Evolutionary conservation across 2,797 vertebrate genomes (phyloP).

Genomic region (Ctenopoma kingsleyae): DNA sequence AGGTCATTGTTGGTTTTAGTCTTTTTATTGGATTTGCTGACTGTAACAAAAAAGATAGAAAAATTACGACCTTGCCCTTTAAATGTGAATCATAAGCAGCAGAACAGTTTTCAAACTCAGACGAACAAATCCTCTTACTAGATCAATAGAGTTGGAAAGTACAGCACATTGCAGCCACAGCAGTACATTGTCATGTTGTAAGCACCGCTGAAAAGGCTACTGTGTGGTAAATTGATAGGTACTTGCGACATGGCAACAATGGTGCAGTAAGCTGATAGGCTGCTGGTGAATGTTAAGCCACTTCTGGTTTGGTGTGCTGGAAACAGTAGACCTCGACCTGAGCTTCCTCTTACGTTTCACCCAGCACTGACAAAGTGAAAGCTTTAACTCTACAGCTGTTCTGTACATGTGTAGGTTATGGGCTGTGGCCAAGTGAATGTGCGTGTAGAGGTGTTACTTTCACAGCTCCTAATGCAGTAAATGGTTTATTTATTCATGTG

Average conservation of each 20-base stretch:
- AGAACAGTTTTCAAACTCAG: background rate
- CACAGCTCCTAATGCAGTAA: background rate
- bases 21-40: background rate
- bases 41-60: background rate
- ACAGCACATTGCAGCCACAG: background rate
- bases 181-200: background rate
- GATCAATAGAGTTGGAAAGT: conserved; percentile 2
- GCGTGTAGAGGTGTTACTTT: conserved; percentile 14
- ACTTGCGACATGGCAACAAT: conserved; percentile 66
- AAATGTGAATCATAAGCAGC: background rate
- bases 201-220: conserved; percentile 21
- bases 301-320: conserved; percentile 58
- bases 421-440: conserved; percentile 19
- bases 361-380: conserved; percentile 51
- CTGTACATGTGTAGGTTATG: conserved; percentile 12
- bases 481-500: conserved; percentile 10
- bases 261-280: conserved; percentile 64
- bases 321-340: conserved; percentile 50
- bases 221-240: conserved; percentile 50
- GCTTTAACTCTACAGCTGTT: conserved; percentile 59
- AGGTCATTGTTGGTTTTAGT: too few relatives aligned
- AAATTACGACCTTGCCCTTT: too few relatives aligned
- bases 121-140: background rate
- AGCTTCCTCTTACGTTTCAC: conserved; percentile 71
- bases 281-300: conserved; percentile 53